phyloP scores from a whole-genome alignment of 1,140 invertebrate genomes.

The Bemisia tabaci region DNA sequence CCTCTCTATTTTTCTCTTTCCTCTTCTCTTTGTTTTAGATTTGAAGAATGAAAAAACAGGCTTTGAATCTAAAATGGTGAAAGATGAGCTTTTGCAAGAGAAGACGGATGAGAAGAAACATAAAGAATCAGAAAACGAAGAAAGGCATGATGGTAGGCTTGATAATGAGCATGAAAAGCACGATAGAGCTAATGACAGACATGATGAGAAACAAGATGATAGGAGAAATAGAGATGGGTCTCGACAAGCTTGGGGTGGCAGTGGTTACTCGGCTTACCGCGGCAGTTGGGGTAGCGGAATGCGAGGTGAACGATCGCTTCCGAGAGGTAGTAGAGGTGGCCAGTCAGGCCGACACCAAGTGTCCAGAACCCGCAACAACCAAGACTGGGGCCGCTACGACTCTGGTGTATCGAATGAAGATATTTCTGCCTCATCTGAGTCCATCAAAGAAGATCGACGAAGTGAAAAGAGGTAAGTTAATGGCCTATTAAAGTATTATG shows the following conservation, averaged over 20 bases:
- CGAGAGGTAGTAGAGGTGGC: conserved; percentile 24
- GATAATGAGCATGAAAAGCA: conserved; percentile 3
- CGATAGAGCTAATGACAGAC: conserved; percentile 6
- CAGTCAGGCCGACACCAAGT: conserved; percentile 24
- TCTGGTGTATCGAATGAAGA: conserved; percentile 45
- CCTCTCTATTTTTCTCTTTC: not conserved
- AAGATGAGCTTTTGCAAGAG: conserved; percentile 1
- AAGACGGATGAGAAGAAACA: conserved; percentile 1
- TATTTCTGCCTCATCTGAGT: conserved; percentile 35
- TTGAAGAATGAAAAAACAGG: not conserved
- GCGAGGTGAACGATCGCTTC: conserved; percentile 8
- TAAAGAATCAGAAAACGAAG: conserved; percentile 7
- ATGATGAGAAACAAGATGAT: not conserved
- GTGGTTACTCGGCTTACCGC: conserved; percentile 1
- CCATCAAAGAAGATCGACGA: conserved; percentile 34
- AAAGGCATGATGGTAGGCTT: conserved; percentile 5
- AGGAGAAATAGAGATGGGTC: conserved; percentile 4
- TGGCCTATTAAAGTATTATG: too few relatives aligned
- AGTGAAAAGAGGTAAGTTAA: conserved; percentile 3
- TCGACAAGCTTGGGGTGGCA: conserved; percentile 5
- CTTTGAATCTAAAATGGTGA: not conserved
- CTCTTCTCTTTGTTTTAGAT: not conserved
- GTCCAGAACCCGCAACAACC: conserved; percentile 7
- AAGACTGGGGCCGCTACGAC: conserved; percentile 36
- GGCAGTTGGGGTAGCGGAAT: conserved; percentile 17